Evolutionary conservation across 2,888 invertebrate genomes (phyloP), one percentile per base, ranked within the genome.

Genomic region (Bursaphelenchus okinawaensis): DNA sequence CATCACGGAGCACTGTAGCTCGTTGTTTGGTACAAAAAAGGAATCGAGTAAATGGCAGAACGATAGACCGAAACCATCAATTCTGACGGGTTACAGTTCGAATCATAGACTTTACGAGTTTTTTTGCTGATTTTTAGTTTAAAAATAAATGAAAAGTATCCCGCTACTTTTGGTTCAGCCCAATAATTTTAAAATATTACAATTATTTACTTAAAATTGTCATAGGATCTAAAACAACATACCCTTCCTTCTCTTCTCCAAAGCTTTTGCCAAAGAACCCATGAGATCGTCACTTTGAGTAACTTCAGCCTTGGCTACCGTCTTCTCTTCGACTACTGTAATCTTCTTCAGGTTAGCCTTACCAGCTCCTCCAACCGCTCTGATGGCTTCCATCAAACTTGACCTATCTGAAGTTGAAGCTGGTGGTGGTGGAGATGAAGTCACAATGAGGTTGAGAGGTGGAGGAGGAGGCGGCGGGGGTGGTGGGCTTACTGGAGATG

Each of bases 341-440:
- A 71, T 55, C 28, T 59, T 62, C 58, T 72, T 72, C 27, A 72
- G 55, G 23, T 65, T 66, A 0, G 72, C 71, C n/a, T 65, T 65
- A 7, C 58, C 62, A n/a, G 68, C 22, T n/a, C 72, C 72, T 1
- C 72, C 72, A 19, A 68, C 71, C 19, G 66, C 74, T 31, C 72
- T 62, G 23, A 72, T 72, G 6, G 72, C 74, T 23, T 70, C 74
- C 75, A 72, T 69, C 8, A 72, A 55, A 63, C 72, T 66, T 20
- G 68, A 65, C 26, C 71, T 70, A 19, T 55, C 71, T 1, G 28
- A 26, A 12, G 66, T 29, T 7, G 28, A 23, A 8, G 68, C 52
- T 29, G 19, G 19, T 8, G 68, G 63, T 16, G 68, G 40, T 12
- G 66, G 24, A 19, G 67, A 22, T 8, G 19, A 23, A n/a, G 57